These are phyloP conservation scores for Thaumetopoea pityocampa DNA, from an alignment of 1,140 invertebrate genomes.

Conservation along the genomic window DNA sequence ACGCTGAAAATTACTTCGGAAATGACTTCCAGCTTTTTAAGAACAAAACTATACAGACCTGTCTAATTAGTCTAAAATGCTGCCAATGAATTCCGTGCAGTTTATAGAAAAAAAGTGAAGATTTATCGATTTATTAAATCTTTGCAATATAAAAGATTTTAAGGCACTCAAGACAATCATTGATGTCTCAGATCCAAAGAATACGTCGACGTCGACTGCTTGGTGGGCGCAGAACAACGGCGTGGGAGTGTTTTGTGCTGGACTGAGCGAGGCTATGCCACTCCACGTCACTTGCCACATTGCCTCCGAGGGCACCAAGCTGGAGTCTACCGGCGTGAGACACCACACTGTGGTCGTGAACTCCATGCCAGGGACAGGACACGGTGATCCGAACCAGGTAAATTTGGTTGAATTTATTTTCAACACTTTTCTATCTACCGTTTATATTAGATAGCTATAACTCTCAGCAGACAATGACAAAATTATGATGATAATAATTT, in stretches of 20 bases:
- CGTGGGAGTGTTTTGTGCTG: slow-evolving; percentile 56
- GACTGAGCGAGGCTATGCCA: slow-evolving; percentile 82
- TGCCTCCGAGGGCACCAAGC: slow-evolving; percentile 82
- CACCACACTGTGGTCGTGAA: slow-evolving; percentile 48
- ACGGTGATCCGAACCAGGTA: slow-evolving; percentile 57
- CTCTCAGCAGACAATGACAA: no score
- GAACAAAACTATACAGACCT: no score
- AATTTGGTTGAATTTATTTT: slow-evolving; percentile 1
- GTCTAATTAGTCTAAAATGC: no score
- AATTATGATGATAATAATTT: no score
- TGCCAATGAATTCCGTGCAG: no score
- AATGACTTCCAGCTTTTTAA: no score
- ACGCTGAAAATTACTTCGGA: no score
- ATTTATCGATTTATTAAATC: not conserved
- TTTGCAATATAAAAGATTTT: no score
- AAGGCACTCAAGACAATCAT: not conserved
- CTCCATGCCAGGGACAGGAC: slow-evolving; percentile 29
- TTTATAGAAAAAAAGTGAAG: no score
- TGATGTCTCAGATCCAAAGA: slow-evolving; percentile 22
- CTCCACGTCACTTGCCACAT: slow-evolving; percentile 82
- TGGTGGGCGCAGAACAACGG: slow-evolving; percentile 51
- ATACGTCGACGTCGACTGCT: slow-evolving; percentile 17
- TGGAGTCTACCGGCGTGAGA: slow-evolving; percentile 71
- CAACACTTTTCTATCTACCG: not conserved
- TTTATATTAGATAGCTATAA: not conserved